phyloP scores from a whole-genome alignment of 2,113 vertebrate genomes.

The Neogobius melanostomus region DNA sequence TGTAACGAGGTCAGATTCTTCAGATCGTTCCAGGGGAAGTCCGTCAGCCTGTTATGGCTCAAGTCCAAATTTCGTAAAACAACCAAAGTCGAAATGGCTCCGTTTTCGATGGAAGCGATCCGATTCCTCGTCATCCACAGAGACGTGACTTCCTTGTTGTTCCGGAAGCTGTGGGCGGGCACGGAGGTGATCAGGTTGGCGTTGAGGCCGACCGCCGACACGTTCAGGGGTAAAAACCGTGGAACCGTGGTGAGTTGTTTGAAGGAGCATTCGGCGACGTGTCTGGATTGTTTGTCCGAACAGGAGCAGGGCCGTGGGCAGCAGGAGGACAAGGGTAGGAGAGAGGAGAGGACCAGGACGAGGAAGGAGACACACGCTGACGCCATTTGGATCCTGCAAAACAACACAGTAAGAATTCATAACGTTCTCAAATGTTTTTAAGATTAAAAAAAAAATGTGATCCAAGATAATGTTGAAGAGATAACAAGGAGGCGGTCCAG shows the following conservation, averaged over 20 bases:
- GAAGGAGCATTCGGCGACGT: slow-evolving; percentile 90
- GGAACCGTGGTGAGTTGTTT: slow-evolving; percentile 85
- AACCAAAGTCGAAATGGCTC: slow-evolving; percentile 78
- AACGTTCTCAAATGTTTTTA: too few relatives aligned
- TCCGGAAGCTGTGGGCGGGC: slow-evolving; percentile 78
- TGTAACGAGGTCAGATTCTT: slow-evolving; percentile 86
- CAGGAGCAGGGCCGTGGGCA: slow-evolving; percentile 89
- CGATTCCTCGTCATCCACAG: slow-evolving; percentile 92
- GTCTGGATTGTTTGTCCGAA: slow-evolving; percentile 82
- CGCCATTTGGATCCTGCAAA: slow-evolving; percentile 76
- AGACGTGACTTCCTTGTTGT: slow-evolving; percentile 83
- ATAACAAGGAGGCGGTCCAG: too few relatives aligned
- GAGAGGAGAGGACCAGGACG: slow-evolving; percentile 59
- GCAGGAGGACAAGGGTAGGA: slow-evolving; percentile 58
- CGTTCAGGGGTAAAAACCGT: slow-evolving; percentile 82
- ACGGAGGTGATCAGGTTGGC: slow-evolving; percentile 86
- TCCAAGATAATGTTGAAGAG: too few relatives aligned
- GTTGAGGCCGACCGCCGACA: slow-evolving; percentile 86
- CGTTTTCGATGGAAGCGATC: slow-evolving; percentile 80
- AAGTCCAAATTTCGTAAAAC: slow-evolving; percentile 92
- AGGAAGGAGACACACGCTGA: slow-evolving; percentile 48
- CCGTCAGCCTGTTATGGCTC: slow-evolving; percentile 87
- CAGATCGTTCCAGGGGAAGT: slow-evolving; percentile 94
- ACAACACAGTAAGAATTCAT: background rate
- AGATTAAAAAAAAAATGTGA: too few relatives aligned